Base-by-base conservation (phyloP, 2,113 vertebrate genomes). In the Typhlomys cinereus region DNA sequence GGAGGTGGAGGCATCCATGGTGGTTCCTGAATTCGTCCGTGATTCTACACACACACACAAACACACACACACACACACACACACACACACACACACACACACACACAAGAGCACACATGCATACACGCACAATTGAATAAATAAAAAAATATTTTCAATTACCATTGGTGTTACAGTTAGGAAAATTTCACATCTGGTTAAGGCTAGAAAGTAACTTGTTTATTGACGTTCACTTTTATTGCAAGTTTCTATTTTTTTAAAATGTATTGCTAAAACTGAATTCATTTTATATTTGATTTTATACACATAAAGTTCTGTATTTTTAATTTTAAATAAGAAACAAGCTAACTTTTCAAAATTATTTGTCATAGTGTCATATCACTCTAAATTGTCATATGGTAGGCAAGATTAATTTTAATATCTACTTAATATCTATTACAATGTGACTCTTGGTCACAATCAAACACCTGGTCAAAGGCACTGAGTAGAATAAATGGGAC, bases 301-400 rank as follows among this genome's bases (percentile, higher is more conserved):
- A 62, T 62, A 69, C 79, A 85, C 52, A 2, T 41, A 76, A 27
- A 6, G 15, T 6, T 7, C 66, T 67, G 25, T 21, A 54, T 80
- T 76, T 6, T 15, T 93, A 80, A 21, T 36, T 88, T 92, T 92
- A 75, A 52, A 44, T 69, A 87, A 36, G 69, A 69, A 84, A 7
- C 0, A n/a, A n/a, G n/a, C n/a, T n/a, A n/a, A n/a, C n/a, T 36
- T 18, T 10, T 29, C 62, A 67, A 41, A 70, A 21, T 7, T 66
- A 66, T 76, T 57, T 61, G 17, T 48, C 81, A 64, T 50, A 69
- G 11, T 59, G 1, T 31, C 1, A 29, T 59, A 54, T 4, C 18
- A 82, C 4, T 20, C 4, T 31, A 34, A 92, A 89, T 73, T 2
- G 23, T 54, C 4, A 20, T 71, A 18, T 7, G 5, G 59, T 83